Percentiles rank a stretch among this genome's conserved stretches.
phyloP scores from a whole-genome alignment of 1,140 invertebrate species.

The Eurosta solidaginis region DNA sequence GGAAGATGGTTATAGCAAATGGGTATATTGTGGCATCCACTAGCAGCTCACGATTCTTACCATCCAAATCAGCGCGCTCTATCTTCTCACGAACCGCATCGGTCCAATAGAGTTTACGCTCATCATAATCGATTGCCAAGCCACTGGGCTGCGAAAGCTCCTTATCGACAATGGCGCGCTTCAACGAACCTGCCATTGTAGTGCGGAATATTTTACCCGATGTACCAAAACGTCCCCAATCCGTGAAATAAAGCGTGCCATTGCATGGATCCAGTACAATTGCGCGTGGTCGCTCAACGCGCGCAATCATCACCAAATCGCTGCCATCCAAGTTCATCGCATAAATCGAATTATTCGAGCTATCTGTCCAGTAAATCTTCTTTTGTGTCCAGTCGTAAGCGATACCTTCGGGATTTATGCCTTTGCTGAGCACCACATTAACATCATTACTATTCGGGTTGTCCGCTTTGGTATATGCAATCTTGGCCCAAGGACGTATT shows the following conservation, averaged over 20 bases:
- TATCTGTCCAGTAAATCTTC: conserved; percentile 97
- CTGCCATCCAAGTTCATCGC: conserved; percentile 90
- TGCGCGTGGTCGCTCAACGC: conserved; percentile 90
- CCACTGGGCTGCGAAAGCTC: conserved; percentile 95
- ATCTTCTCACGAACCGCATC: conserved; percentile 97
- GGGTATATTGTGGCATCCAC: conserved; percentile 93
- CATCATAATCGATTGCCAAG: conserved; percentile 94
- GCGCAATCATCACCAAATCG: conserved; percentile 89
- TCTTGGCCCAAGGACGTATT: conserved; percentile 87
- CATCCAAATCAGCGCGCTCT: conserved; percentile 89
- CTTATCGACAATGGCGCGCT: conserved; percentile 85
- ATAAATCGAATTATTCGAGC: conserved; percentile 91
- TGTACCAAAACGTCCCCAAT: conserved; percentile 91
- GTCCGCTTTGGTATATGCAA: conserved; percentile 76
- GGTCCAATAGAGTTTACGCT: conserved; percentile 95
- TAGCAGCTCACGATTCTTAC: conserved; percentile 75
- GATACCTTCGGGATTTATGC: conserved; percentile 93
- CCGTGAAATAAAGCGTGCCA: conserved; percentile 89
- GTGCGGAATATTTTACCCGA: conserved; percentile 93
- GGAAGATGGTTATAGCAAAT: conserved; percentile 90
- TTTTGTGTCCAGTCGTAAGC: conserved; percentile 97
- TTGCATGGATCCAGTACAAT: conserved; percentile 97
- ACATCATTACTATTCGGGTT: conserved; percentile 68
- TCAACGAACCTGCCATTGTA: conserved; percentile 95
- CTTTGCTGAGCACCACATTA: conserved; percentile 77